Conservation (phyloP, 2,888 invertebrate genomes). For the Pheosia gnoma region DNA sequence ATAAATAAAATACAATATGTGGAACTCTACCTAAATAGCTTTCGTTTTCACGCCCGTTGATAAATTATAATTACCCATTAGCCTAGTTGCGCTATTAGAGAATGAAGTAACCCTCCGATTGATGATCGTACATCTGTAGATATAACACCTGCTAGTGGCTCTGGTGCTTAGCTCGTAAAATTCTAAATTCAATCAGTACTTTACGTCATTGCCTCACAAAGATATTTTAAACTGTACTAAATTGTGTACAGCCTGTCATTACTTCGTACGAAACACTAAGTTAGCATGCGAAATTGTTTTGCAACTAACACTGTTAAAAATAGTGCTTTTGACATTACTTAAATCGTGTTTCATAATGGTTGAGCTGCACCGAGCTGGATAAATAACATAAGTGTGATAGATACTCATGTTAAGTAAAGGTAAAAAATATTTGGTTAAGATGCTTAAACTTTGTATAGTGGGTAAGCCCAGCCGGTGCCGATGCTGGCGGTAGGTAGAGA, state of each 20-base stretch:
- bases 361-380: constrained; percentile 12
- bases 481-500: constrained; percentile 12
- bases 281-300: constrained; percentile 47
- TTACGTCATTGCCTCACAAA: constrained; percentile 51
- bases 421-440: constrained; percentile 30
- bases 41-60: constrained; percentile 3
- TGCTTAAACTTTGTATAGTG: constrained; percentile 17
- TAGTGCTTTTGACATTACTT: constrained; percentile 43
- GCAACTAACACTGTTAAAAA: constrained; percentile 41
- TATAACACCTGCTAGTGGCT: constrained; percentile 38
- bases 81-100: constrained; percentile 11
- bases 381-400: background rate
- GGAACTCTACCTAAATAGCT: background rate
- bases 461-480: constrained; percentile 28
- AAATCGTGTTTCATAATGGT: constrained; percentile 36
- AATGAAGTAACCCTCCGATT: constrained; percentile 16
- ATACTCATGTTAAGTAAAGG: constrained; percentile 9
- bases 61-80: constrained; percentile 9
- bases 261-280: constrained; percentile 46
- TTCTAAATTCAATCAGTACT: constrained; percentile 58
- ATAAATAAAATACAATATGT: background rate
- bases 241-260: constrained; percentile 42
- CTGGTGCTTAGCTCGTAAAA: constrained; percentile 48
- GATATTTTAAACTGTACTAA: constrained; percentile 50
- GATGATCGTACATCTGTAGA: constrained; percentile 44